These are phyloP conservation scores for Pelobates fuscus DNA, from an alignment of 2,113 vertebrate species.

Conservation along the genomic window DNA sequence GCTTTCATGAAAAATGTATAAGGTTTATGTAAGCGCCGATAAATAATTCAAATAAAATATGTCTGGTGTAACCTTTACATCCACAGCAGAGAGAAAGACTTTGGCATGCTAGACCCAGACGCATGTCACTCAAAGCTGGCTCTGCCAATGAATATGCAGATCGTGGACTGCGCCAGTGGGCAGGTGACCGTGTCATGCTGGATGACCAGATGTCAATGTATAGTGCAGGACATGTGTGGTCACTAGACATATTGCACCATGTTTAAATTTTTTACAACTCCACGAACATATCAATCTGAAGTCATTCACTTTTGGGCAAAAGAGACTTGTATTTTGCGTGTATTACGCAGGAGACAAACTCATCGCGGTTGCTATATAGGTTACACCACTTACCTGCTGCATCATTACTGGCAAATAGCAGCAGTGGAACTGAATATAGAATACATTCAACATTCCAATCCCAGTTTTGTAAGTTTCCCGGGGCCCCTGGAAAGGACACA, in stretches of 20 bases:
- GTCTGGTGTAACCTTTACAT: slow-evolving; percentile 51
- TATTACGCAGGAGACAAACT: no score
- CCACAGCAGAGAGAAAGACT: slow-evolving; percentile 40
- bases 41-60: slow-evolving; percentile 59
- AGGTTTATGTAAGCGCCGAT: slow-evolving; percentile 60
- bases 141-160: not conserved
- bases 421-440: no score
- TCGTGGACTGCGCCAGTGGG: not conserved
- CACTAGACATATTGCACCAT: slow-evolving; percentile 28
- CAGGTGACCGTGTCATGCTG: not conserved
- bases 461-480: no score
- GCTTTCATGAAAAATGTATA: slow-evolving; percentile 52
- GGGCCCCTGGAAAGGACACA: no score
- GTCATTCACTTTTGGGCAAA: slow-evolving; percentile 15
- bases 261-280: slow-evolving; percentile 56
- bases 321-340: no score
- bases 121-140: not conserved
- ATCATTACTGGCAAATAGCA: no score
- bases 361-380: no score
- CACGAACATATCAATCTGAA: slow-evolving; percentile 58
- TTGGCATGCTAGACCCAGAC: not conserved
- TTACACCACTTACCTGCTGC: no score
- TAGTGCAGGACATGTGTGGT: not conserved
- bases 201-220: slow-evolving; percentile 41
- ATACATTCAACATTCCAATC: no score